phyloP scores from a whole-genome alignment of 1,140 invertebrate genomes.

The Arctopsyche grandis region DNA sequence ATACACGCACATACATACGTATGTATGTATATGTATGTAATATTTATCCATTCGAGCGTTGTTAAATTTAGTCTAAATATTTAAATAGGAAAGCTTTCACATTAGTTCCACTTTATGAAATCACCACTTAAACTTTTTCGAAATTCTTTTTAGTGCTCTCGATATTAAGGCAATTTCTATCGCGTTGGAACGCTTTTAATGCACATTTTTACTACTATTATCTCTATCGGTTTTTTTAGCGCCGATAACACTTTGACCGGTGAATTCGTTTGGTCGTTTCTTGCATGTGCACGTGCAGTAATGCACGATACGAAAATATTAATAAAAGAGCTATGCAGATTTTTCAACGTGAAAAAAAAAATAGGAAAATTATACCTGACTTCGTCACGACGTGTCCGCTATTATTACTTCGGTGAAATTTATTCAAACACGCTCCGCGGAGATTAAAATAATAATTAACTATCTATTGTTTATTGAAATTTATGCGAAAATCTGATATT shows the following conservation, averaged over 20 bases:
- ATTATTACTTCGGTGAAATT: background rate
- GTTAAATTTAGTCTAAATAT: too few species aligned
- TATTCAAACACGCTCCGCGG: too few species aligned
- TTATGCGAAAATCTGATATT: too few species aligned
- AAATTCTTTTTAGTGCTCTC: background rate
- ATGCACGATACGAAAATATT: too few species aligned
- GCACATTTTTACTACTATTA: background rate
- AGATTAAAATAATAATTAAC: too few species aligned
- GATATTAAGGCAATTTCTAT: background rate
- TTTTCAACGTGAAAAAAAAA: too few species aligned
- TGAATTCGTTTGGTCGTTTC: background rate
- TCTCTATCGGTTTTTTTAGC: background rate
- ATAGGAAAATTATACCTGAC: too few species aligned
- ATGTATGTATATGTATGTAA: background rate
- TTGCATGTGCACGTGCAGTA: conserved; percentile 18
- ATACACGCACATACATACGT: background rate
- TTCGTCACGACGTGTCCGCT: background rate
- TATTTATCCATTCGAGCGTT: background rate
- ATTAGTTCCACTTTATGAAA: too few species aligned
- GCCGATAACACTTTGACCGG: conserved; percentile 9
- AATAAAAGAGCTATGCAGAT: too few species aligned
- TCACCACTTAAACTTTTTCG: too few species aligned
- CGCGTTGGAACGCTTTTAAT: background rate
- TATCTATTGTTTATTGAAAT: too few species aligned
- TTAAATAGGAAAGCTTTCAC: too few species aligned